A percentile compares a stretch with the other conserved stretches of the same genome.
Evolutionary conservation across 2,797 vertebrate species (phyloP).

Genomic region (Gymnodraco acuticeps): DNA sequence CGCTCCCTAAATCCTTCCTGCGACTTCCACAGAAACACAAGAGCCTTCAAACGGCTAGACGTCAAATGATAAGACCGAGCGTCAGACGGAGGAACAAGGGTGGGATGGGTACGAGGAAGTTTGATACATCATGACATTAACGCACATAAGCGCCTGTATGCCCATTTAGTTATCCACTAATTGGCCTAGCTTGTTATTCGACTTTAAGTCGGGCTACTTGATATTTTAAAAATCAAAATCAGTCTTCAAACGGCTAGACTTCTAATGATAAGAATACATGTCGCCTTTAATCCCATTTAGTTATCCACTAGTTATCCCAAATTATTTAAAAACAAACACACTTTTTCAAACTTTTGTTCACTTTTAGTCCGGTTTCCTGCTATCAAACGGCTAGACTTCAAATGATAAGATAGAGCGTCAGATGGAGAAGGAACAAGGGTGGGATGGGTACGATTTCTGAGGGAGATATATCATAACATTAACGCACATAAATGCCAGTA

Average conservation of each 20-base stretch:
- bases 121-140: background rate
- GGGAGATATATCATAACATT: background rate
- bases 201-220: too few species aligned
- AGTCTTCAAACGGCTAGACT: conserved; percentile 59
- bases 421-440: conserved; percentile 15
- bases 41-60: conserved; percentile 61
- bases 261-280: conserved; percentile 49
- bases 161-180: too few species aligned
- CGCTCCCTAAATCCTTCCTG: conserved; percentile 86
- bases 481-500: too few species aligned
- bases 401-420: conserved; percentile 55
- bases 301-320: too few species aligned
- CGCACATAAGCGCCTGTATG: too few species aligned
- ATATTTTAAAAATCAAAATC: too few species aligned
- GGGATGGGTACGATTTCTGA: background rate
- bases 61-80: conserved; percentile 60
- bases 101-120: background rate
- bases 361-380: too few species aligned
- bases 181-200: too few species aligned
- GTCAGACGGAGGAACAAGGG: conserved; percentile 20
- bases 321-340: too few species aligned
- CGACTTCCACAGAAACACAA: conserved; percentile 58
- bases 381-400: conserved; percentile 58
- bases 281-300: too few species aligned
- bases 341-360: too few species aligned